Conservation (phyloP, 2,113 vertebrate genomes). For the Vulpes vulpes region DNA sequence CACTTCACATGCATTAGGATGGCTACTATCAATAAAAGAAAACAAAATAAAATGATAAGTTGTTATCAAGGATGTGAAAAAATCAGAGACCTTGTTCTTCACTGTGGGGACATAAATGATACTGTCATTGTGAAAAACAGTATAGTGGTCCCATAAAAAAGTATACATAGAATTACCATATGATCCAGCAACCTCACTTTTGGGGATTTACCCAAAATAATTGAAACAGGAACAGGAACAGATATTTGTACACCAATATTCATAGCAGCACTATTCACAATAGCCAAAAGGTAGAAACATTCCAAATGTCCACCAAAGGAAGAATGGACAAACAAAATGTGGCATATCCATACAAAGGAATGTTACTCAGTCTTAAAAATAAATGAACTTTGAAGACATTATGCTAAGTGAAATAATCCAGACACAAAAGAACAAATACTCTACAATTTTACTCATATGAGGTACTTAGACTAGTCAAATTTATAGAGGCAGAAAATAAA, state of each 20-base stretch:
- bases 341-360: not conserved
- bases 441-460: not conserved
- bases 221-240: not conserved
- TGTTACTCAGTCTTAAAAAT: constrained; percentile 8
- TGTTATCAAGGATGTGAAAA: not conserved
- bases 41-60: not conserved
- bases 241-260: not conserved
- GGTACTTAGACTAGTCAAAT: not conserved
- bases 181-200: not conserved
- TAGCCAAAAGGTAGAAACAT: not conserved
- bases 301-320: not conserved
- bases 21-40: not conserved
- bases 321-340: not conserved
- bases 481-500: not conserved
- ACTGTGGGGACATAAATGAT: not conserved
- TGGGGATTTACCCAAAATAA: not conserved
- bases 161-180: not conserved
- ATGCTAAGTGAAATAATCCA: not conserved
- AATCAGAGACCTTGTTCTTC: not conserved
- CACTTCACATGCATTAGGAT: not conserved
- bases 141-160: not conserved
- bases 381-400: not conserved
- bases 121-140: not conserved
- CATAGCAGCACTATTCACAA: not conserved
- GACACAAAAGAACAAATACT: not conserved